phyloP scores from a whole-genome alignment of 2,888 invertebrate species.

The Philonicus albiceps region DNA sequence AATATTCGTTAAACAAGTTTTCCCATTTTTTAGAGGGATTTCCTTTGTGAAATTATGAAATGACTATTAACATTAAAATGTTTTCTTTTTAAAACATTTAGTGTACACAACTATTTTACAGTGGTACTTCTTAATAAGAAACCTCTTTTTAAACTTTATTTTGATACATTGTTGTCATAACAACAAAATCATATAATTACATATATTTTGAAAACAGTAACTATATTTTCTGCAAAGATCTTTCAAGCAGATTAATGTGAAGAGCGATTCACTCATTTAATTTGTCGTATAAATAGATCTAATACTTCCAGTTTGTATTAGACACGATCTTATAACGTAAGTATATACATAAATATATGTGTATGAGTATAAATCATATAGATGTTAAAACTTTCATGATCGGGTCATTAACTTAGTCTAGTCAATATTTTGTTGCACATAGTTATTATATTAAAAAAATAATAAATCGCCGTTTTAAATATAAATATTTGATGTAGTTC shows the following conservation, averaged over 20 bases:
- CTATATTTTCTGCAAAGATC: not conserved
- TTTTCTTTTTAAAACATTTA: no score
- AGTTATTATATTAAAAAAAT: not conserved
- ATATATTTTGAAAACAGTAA: not conserved
- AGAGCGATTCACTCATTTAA: not conserved
- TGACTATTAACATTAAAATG: no score
- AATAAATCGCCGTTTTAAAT: not conserved
- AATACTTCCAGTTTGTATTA: not conserved
- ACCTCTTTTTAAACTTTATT: not conserved
- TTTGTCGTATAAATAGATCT: not conserved
- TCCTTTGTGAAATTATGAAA: not conserved
- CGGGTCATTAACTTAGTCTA: not conserved
- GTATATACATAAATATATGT: not conserved
- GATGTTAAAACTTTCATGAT: not conserved
- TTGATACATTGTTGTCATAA: not conserved
- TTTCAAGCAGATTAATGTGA: not conserved
- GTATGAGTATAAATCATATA: not conserved
- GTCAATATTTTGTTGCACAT: not conserved
- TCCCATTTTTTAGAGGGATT: not conserved
- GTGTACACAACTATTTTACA: no score
- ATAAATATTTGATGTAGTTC: not conserved
- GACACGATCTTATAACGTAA: not conserved
- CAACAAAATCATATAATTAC: not conserved
- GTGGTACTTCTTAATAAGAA: not conserved
- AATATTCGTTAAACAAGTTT: no score